These are phyloP conservation scores for Cephus rjabovi DNA, from an alignment of 2,888 invertebrate species.

Conservation along the genomic window DNA sequence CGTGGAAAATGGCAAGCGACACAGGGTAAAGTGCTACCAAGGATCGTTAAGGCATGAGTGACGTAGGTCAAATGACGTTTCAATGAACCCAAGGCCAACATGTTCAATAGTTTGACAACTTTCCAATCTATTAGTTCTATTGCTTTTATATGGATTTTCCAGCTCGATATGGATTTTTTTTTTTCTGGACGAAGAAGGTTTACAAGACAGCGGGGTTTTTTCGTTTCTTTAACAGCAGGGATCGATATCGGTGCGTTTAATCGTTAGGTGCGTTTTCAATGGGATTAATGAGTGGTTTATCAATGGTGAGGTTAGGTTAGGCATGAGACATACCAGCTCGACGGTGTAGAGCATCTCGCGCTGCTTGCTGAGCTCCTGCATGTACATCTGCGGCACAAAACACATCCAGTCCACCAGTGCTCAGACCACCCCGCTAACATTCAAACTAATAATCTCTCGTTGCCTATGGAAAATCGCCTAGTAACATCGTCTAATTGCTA, in stretches of 20 bases:
- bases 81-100: background rate
- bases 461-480: conserved; percentile 1
- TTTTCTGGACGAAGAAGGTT: background rate
- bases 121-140: background rate
- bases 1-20: background rate
- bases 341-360: conserved; percentile 86
- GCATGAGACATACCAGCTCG: conserved; percentile 79
- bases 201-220: background rate
- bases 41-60: background rate
- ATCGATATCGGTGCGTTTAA: background rate
- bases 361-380: conserved; percentile 90
- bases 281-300: conserved; percentile 15
- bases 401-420: conserved; percentile 65
- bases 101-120: background rate
- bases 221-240: background rate
- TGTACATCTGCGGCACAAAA: conserved; percentile 80
- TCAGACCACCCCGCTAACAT: conserved; percentile 56
- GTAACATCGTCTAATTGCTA: background rate
- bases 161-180: background rate
- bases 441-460: conserved; percentile 19
- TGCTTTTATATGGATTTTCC: background rate
- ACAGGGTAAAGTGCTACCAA: background rate
- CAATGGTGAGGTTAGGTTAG: conserved; percentile 34
- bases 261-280: conserved; percentile 4
- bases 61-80: background rate